phyloP scores from a whole-genome alignment of 2,797 vertebrate genomes.

The Platalea minor region DNA sequence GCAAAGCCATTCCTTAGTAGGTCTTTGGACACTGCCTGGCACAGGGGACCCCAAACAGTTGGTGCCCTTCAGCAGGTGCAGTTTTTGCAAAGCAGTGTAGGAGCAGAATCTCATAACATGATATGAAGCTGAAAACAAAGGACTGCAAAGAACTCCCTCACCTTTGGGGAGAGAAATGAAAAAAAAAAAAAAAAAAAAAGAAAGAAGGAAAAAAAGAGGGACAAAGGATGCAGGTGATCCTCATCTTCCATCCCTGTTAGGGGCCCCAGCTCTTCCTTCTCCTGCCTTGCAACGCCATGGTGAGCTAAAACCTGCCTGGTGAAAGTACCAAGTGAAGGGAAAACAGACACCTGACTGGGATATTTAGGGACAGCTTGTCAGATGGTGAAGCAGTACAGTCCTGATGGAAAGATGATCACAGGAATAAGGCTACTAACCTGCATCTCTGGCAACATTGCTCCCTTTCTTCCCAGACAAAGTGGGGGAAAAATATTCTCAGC shows the following conservation, averaged over 20 bases:
- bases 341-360: not conserved
- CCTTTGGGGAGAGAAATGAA: not conserved
- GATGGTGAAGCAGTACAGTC: not conserved
- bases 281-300: not conserved
- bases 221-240: not conserved
- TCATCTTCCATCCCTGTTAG: not conserved
- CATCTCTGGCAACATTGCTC: not conserved
- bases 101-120: not conserved
- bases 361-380: not conserved
- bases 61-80: not conserved
- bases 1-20: not conserved
- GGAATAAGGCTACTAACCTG: not conserved
- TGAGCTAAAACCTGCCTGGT: not conserved
- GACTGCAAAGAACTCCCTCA: not conserved
- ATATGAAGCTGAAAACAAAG: not conserved
- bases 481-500: not conserved
- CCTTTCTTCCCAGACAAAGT: not conserved
- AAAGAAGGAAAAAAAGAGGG: not conserved
- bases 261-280: not conserved
- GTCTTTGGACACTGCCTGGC: not conserved
- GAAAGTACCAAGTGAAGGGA: not conserved
- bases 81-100: not conserved
- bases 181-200: not conserved
- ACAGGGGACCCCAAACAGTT: not conserved
- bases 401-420: not conserved